phyloP scores from a whole-genome alignment of 2,888 invertebrate species.

The Theretra japonica region DNA sequence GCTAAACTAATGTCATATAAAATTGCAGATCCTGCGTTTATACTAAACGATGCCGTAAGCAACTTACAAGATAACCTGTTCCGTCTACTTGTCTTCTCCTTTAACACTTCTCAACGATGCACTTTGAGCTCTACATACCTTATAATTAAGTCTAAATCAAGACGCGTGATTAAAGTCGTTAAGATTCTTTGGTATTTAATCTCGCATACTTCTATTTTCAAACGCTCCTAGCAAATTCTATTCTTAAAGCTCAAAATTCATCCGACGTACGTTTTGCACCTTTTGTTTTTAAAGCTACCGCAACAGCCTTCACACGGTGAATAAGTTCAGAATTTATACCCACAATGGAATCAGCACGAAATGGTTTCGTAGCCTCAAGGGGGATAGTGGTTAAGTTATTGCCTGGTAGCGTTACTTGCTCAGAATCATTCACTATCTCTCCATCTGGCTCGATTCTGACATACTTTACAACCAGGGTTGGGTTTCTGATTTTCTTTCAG shows the following conservation, averaged over 20 bases:
- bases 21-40: conserved; percentile 56
- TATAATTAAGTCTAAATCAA: conserved; percentile 40
- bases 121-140: conserved; percentile 48
- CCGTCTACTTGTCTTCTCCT: conserved; percentile 53
- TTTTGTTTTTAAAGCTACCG: conserved; percentile 62
- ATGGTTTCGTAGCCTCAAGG: conserved; percentile 67
- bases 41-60: conserved; percentile 64
- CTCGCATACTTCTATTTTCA: conserved; percentile 52
- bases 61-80: conserved; percentile 54
- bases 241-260: conserved; percentile 58
- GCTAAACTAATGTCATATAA: conserved; percentile 63
- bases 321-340: conserved; percentile 65
- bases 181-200: conserved; percentile 46
- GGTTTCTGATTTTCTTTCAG: conserved; percentile 57
- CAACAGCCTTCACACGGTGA: conserved; percentile 54
- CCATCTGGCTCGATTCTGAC: conserved; percentile 70
- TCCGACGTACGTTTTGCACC: conserved; percentile 41
- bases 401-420: conserved; percentile 67
- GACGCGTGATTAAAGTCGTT: conserved; percentile 33
- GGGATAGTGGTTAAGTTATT: conserved; percentile 64
- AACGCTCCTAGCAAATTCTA: conserved; percentile 49
- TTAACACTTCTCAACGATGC: conserved; percentile 33
- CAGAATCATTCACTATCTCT: conserved; percentile 71
- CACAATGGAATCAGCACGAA: conserved; percentile 69
- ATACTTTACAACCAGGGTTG: conserved; percentile 71